Percentiles rank a stretch among this genome's conserved stretches.
Evolutionary conservation across 1,140 invertebrate genomes (phyloP).

Genomic region (Cryptotermes secundus): DNA sequence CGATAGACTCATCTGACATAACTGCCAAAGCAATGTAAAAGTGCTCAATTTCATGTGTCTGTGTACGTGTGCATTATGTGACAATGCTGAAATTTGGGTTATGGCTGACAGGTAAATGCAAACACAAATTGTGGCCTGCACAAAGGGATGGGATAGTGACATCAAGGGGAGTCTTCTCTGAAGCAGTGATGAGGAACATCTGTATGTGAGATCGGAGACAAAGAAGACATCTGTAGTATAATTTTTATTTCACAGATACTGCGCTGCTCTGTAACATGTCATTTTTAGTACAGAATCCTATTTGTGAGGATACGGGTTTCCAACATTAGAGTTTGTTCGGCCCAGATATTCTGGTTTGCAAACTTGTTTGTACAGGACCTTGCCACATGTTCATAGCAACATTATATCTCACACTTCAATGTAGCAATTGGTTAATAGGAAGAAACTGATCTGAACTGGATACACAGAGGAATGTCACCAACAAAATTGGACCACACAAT

Average conservation of each 20-base stretch:
- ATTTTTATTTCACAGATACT: background rate
- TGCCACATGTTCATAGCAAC: too few relatives aligned
- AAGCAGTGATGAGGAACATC: background rate
- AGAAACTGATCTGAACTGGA: background rate
- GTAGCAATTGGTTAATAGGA: background rate
- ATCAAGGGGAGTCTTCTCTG: background rate
- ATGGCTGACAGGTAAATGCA: too few relatives aligned
- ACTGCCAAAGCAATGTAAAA: conserved; percentile 24
- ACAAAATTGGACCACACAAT: too few relatives aligned
- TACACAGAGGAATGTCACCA: too few relatives aligned
- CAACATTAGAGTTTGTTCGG: background rate
- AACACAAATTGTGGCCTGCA: background rate
- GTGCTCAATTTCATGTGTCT: background rate
- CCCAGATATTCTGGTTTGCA: background rate
- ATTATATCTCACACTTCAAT: background rate
- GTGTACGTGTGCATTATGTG: background rate
- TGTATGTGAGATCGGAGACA: background rate
- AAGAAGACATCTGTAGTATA: background rate
- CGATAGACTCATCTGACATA: conserved; percentile 10
- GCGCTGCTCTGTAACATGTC: background rate
- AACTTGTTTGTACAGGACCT: too few relatives aligned
- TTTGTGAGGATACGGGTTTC: background rate
- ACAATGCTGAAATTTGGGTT: too few relatives aligned
- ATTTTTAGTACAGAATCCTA: background rate
- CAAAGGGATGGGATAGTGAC: background rate